These are phyloP conservation scores for Pseudomyrmex dendroicus DNA, from an alignment of 1,140 invertebrate species.

Conservation along the genomic window DNA sequence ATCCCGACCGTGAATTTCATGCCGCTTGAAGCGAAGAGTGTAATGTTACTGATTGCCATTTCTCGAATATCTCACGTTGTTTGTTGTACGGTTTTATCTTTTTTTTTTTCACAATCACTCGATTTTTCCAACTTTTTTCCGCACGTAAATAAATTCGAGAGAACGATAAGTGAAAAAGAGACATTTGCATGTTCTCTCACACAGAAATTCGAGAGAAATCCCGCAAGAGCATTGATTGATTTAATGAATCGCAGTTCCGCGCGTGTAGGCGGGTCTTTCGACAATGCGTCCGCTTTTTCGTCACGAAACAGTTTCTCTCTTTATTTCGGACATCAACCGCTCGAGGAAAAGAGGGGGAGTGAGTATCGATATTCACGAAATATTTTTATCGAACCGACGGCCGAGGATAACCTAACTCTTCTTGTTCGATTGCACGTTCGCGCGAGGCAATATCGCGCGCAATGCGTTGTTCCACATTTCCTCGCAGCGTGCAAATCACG, in stretches of 20 bases:
- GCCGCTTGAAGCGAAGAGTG: background rate
- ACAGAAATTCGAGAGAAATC: no score
- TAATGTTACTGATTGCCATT: background rate
- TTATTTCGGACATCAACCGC: background rate
- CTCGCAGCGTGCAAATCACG: background rate
- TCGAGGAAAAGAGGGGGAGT: background rate
- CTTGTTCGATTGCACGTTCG: background rate
- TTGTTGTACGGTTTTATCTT: no score
- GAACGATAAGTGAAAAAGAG: background rate
- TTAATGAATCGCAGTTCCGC: background rate
- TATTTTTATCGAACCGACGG: constrained; percentile 58
- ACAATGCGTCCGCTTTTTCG: background rate
- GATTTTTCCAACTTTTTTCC: background rate
- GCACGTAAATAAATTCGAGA: background rate
- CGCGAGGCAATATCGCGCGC: background rate
- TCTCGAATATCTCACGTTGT: no score
- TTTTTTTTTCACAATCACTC: background rate
- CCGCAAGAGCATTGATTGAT: no score
- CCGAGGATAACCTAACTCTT: constrained; percentile 17
- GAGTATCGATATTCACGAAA: constrained; percentile 59
- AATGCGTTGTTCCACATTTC: background rate
- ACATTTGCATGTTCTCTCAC: no score
- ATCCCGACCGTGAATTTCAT: background rate
- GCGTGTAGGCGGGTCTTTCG: background rate
- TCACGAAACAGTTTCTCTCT: background rate